Conservation (phyloP, 2,888 invertebrate genomes). For the Cantharis flavilabris region DNA sequence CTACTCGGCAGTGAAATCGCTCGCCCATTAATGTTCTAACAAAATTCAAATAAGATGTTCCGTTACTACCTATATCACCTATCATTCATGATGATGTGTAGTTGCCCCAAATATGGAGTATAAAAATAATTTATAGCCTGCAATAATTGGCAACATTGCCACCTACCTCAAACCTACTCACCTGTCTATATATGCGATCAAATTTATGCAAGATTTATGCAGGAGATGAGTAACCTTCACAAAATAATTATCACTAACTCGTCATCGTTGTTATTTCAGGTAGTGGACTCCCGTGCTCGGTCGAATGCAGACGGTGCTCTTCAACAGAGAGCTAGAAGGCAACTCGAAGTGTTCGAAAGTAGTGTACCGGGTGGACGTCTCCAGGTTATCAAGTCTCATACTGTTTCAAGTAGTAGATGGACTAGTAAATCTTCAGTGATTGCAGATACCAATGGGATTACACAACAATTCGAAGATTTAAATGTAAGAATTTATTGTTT, state of each 20-base stretch:
- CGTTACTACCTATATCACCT: constrained; percentile 12
- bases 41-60: constrained; percentile 16
- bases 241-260: constrained; percentile 39
- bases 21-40: neutral
- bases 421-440: constrained; percentile 32
- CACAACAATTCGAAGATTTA: constrained; percentile 50
- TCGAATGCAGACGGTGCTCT: constrained; percentile 59
- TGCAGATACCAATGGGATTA: constrained; percentile 17
- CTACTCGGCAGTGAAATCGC: neutral
- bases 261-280: constrained; percentile 50
- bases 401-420: constrained; percentile 51
- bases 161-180: constrained; percentile 28
- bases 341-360: constrained; percentile 73
- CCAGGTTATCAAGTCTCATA: constrained; percentile 71
- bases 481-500: constrained; percentile 44
- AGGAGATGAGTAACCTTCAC: constrained; percentile 41
- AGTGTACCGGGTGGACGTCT: constrained; percentile 70
- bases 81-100: constrained; percentile 21
- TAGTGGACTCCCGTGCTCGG: constrained; percentile 60
- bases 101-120: constrained; percentile 24
- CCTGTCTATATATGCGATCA: constrained; percentile 21
- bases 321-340: constrained; percentile 59
- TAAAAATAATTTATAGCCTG: constrained; percentile 27
- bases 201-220: constrained; percentile 28
- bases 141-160: constrained; percentile 25